phyloP scores from a whole-genome alignment of 1,140 invertebrate species.

The Onthophagus taurus region DNA sequence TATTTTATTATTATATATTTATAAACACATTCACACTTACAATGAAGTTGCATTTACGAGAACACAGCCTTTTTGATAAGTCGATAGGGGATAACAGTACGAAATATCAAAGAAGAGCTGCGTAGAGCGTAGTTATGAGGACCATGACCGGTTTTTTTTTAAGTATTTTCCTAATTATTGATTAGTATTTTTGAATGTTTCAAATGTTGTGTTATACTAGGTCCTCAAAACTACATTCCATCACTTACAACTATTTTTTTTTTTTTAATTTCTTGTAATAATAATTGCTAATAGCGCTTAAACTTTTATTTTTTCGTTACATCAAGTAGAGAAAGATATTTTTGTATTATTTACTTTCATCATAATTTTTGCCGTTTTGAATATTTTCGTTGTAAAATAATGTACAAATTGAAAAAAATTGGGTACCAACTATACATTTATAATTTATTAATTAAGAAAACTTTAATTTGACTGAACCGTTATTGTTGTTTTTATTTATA shows the following conservation, averaged over 20 bases:
- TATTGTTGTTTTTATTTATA: constrained; percentile 4
- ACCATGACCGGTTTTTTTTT: constrained; percentile 13
- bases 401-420: constrained; percentile 21
- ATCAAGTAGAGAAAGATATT: constrained; percentile 16
- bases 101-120: constrained; percentile 31
- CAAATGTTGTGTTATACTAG: too few species aligned
- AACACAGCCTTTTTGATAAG: constrained; percentile 33
- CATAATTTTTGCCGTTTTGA: not conserved
- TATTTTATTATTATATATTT: too few species aligned
- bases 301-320: constrained; percentile 26
- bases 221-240: constrained; percentile 24
- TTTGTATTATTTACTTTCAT: constrained; percentile 13
- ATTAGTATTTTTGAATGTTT: too few species aligned
- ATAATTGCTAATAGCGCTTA: constrained; percentile 21
- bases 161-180: constrained; percentile 15
- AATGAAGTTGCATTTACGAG: constrained; percentile 28
- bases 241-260: constrained; percentile 8
- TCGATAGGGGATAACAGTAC: constrained; percentile 20
- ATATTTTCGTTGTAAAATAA: constrained; percentile 28
- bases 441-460: not conserved
- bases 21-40: constrained; percentile 37
- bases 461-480: too few species aligned
- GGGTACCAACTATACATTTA: constrained; percentile 11
- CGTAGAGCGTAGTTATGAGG: constrained; percentile 25
- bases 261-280: too few species aligned